Base-by-base conservation (phyloP, 2,888 invertebrate species). In the Unio pictorum region DNA sequence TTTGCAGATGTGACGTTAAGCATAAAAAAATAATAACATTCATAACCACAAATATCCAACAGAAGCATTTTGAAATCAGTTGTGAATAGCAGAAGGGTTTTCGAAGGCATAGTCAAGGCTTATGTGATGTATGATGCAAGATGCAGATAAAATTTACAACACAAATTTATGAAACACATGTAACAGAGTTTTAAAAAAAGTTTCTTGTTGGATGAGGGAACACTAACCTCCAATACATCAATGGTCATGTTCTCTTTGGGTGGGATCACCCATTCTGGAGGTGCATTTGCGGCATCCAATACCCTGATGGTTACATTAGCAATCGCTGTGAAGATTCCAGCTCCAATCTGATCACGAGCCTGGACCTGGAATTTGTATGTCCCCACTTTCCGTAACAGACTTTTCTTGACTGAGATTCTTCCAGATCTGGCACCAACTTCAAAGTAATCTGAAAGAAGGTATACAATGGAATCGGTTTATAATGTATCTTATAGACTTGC, bases 181-280 rank as follows among this genome's bases (percentile, higher is more conserved):
- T 15, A 15, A 45, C 3, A 45, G 45, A 45, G 15, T 15, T 34
- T 45, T 45, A 45, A 45, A 15, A 15, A 23, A 15, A 11, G 45
- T 15, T 58, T 58, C 26, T 26, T 23, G 58, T 18, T 23, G 26
- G 17, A 58, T 58, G 17, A 61, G 61, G 26, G 18, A 23, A 18
- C 17, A 54, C 63, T 28, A 91, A 95, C 95, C 92, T 96, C 96
- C 0, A 95, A 94, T 79, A 97, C 93, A 89, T 94, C 94, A 23
- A 96, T 93, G 55, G 94, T 95, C 5, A 94, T 92, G 89, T 95
- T 94, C 0, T 93, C 93, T 0, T 93, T 89, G 2, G 94, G 93
- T 0, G 97, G 97, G 85, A 94, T 93, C 11, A 95, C 92, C 88
- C 96, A 96, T 70, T 93, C 92, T 0, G 97, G 97, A 63, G 94